Percentiles rank a stretch among this genome's conserved stretches.
Conservation (phyloP, 1,140 invertebrate species). For the Asobara japonica region DNA sequence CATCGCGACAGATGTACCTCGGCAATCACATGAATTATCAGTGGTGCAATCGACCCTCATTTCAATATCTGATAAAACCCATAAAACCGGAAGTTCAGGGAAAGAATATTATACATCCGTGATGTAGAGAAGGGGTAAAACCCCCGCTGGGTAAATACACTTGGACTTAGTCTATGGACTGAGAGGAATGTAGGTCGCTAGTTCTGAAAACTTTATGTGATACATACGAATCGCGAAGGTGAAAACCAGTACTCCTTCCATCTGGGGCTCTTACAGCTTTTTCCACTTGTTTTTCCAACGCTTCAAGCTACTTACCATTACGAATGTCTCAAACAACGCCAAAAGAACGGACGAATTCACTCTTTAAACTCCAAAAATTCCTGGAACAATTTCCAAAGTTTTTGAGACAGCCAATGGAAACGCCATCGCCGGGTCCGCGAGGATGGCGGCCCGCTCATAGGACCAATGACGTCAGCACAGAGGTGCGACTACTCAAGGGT, state of each 20-base stretch:
- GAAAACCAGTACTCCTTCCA: neutral
- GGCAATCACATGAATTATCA: neutral
- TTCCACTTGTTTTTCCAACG: neutral
- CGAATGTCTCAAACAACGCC: neutral
- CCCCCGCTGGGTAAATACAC: neutral
- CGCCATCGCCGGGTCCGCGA: too few species aligned
- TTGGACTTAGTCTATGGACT: neutral
- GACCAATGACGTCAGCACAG: too few species aligned
- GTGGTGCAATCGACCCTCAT: neutral
- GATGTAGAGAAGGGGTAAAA: neutral
- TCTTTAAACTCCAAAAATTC: too few species aligned
- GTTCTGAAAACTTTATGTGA: constrained; percentile 50
- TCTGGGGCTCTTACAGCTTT: neutral
- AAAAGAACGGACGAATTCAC: neutral
- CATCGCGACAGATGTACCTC: neutral
- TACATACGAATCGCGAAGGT: constrained; percentile 35
- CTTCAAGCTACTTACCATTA: neutral
- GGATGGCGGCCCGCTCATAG: too few species aligned
- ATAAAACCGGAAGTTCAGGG: neutral
- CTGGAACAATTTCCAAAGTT: too few species aligned
- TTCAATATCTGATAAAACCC: neutral
- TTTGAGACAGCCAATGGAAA: too few species aligned
- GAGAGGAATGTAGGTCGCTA: constrained; percentile 46
- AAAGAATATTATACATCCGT: neutral
- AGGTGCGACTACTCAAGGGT: too few species aligned